Evolutionary conservation across 2,113 vertebrate genomes (phyloP).

Genomic region (Ameiurus melas): DNA sequence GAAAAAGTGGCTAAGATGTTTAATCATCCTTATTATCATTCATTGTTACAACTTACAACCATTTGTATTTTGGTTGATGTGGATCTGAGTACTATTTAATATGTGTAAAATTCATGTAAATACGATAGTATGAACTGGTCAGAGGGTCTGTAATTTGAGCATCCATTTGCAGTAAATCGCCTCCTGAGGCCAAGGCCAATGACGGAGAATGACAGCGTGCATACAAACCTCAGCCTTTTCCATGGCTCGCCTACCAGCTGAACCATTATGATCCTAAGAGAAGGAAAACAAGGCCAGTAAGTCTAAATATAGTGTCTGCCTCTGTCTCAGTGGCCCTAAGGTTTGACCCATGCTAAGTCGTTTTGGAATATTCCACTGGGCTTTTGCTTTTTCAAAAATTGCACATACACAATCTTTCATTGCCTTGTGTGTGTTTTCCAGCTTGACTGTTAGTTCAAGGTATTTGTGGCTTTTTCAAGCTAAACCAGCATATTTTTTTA

Average conservation of each 20-base stretch:
- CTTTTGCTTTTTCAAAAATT: constrained; percentile 32
- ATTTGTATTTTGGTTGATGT: background rate
- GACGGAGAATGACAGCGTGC: constrained; percentile 43
- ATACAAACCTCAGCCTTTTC: constrained; percentile 51
- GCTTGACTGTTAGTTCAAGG: constrained; percentile 29
- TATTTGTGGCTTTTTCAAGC: constrained; percentile 45
- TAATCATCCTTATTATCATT: background rate
- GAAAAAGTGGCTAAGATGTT: background rate
- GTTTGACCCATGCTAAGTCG: constrained; percentile 57
- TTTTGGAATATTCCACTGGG: constrained; percentile 46
- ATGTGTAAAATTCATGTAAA: background rate
- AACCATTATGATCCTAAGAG: constrained; percentile 56
- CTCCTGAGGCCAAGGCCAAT: constrained; percentile 54
- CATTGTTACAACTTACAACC: background rate
- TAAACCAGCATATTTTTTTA: constrained; percentile 19
- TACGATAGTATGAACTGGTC: constrained; percentile 52
- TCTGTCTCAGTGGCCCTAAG: constrained; percentile 52
- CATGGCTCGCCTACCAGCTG: constrained; percentile 52
- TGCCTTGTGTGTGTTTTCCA: background rate
- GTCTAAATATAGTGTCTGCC: constrained; percentile 61
- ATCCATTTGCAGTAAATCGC: constrained; percentile 50
- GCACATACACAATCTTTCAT: constrained; percentile 8
- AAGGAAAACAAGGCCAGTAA: constrained; percentile 60
- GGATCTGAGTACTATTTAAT: background rate
- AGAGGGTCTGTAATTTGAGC: constrained; percentile 46